Conservation (phyloP, 1,140 invertebrate genomes). For the Drosophila neocordata region DNA sequence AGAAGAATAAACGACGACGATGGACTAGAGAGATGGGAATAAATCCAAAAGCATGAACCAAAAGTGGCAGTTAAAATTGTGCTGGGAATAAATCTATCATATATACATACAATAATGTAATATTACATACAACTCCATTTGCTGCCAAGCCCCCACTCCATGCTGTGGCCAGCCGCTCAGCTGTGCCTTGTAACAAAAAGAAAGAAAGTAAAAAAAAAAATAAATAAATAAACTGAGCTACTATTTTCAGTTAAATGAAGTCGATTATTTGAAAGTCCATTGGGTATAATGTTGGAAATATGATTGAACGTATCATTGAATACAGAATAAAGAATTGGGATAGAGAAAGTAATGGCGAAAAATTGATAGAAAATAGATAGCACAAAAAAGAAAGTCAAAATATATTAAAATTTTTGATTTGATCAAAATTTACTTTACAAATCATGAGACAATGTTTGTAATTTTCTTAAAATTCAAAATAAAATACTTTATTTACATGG, state of each 20-base stretch:
- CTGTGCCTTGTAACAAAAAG: slow-evolving; percentile 9
- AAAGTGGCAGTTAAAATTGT: slow-evolving; percentile 78
- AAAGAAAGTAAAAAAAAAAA: slow-evolving; percentile 13
- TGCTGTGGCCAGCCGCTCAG: not conserved
- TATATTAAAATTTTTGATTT: not conserved
- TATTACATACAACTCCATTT: slow-evolving; percentile 56
- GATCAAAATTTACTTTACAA: too few species aligned
- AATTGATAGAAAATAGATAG: not conserved
- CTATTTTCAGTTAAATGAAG: slow-evolving; percentile 74
- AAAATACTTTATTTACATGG: too few species aligned
- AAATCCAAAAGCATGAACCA: slow-evolving; percentile 37
- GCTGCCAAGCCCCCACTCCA: not conserved
- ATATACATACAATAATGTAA: slow-evolving; percentile 57
- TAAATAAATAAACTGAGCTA: slow-evolving; percentile 22
- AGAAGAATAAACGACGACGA: slow-evolving; percentile 14
- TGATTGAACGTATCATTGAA: slow-evolving; percentile 61
- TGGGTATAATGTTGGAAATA: slow-evolving; percentile 55
- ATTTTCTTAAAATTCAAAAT: too few species aligned
- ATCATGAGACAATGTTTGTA: too few species aligned
- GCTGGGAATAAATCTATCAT: slow-evolving; percentile 79
- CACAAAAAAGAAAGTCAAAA: too few species aligned
- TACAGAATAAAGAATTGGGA: not conserved
- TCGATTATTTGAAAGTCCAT: slow-evolving; percentile 66
- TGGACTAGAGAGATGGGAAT: slow-evolving; percentile 47
- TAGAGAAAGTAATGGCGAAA: not conserved